Evolutionary conservation across 2,113 vertebrate species (phyloP).

Genomic region (Pedionomus torquatus): DNA sequence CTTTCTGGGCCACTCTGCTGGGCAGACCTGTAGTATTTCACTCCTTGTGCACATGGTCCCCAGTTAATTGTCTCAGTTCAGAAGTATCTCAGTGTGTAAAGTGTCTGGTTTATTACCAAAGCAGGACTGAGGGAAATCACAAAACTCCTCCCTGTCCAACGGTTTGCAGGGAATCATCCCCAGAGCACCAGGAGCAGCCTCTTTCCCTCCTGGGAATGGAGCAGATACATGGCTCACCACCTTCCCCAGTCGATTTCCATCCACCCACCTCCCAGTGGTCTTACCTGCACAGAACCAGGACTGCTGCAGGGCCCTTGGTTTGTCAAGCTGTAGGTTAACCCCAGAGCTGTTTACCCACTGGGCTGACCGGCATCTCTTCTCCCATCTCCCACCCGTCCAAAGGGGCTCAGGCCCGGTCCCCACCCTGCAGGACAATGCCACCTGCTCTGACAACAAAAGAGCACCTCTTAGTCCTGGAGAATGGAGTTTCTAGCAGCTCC

Average conservation of each 20-base stretch:
- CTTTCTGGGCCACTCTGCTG: not conserved
- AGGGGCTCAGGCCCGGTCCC: not conserved
- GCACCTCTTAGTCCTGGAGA: accelerated
- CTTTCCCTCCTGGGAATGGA: not conserved
- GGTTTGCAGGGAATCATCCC: not conserved
- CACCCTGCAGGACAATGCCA: accelerated
- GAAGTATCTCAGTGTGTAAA: accelerated
- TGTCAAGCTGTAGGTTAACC: not conserved
- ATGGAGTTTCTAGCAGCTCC: not conserved
- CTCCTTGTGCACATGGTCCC: no score
- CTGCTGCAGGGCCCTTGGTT: not conserved
- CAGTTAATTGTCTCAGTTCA: accelerated
- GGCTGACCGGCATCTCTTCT: not conserved
- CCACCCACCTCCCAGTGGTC: not conserved
- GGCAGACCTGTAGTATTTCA: accelerated
- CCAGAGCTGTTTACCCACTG: not conserved
- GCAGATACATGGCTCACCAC: accelerated
- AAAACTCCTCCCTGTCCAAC: not conserved
- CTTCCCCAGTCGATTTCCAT: not conserved
- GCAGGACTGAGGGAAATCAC: not conserved
- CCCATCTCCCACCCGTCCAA: not conserved
- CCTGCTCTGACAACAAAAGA: no score
- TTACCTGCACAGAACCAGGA: not conserved
- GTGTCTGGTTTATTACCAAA: not conserved
- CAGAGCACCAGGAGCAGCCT: not conserved